Evolutionary conservation across 2,113 vertebrate genomes (phyloP).

Genomic region (Mystacornis crossleyi): DNA sequence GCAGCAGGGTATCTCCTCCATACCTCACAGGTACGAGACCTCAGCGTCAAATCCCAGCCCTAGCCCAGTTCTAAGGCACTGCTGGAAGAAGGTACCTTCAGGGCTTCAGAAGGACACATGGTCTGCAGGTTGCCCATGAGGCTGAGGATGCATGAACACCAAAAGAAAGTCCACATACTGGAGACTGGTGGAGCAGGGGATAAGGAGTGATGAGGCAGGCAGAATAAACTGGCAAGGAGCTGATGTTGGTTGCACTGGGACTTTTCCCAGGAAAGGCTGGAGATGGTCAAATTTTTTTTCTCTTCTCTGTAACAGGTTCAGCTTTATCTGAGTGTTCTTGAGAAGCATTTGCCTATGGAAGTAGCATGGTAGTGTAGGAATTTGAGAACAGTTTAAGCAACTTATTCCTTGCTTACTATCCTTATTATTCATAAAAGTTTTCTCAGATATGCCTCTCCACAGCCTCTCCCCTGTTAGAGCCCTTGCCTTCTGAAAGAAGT

Average conservation of each 20-base stretch:
- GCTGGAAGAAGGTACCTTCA: background rate
- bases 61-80: background rate
- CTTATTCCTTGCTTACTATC: background rate
- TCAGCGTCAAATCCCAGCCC: background rate
- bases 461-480: background rate
- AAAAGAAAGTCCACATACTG: background rate
- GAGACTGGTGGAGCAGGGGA: background rate
- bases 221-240: background rate
- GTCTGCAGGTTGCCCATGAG: background rate
- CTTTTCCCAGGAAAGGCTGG: background rate
- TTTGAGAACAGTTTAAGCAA: background rate
- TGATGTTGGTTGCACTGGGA: background rate
- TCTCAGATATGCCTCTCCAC: background rate
- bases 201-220: background rate
- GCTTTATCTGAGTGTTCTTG: background rate
- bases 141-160: background rate
- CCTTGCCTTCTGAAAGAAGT: background rate
- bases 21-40: background rate
- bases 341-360: background rate
- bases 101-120: background rate
- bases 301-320: background rate
- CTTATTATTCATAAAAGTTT: background rate
- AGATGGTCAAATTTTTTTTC: rapidly evolving
- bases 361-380: background rate
- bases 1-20: background rate